A percentile compares a stretch with the other conserved stretches of the same genome.
Evolutionary conservation across 1,140 invertebrate genomes (phyloP).

Genomic region (Pararge aegeria): DNA sequence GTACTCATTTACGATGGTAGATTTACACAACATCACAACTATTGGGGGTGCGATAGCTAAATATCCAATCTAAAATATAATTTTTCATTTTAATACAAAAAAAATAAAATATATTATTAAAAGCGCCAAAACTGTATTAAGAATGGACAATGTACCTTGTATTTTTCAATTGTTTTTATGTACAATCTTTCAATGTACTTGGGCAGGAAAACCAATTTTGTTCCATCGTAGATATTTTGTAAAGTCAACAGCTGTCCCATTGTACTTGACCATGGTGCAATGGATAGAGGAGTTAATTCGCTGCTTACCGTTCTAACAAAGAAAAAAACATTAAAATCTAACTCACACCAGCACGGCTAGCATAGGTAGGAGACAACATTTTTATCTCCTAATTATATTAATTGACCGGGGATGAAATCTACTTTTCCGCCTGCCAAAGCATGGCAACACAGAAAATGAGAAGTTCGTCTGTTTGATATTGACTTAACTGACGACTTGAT

Average conservation of each 20-base stretch:
- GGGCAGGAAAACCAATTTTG: slow-evolving; percentile 44
- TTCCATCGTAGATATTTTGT: slow-evolving; percentile 36
- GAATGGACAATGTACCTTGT: slow-evolving; percentile 47
- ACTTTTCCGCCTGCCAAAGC: too few species aligned
- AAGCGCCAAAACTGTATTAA: background rate
- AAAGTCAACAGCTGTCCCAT: slow-evolving; percentile 43
- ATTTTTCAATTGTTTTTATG: slow-evolving; percentile 62
- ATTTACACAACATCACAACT: slow-evolving; percentile 53
- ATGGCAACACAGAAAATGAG: too few species aligned
- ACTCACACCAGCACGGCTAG: too few species aligned
- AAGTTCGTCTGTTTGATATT: too few species aligned
- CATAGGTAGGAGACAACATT: too few species aligned
- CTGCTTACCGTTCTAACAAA: slow-evolving; percentile 17
- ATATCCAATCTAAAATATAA: slow-evolving; percentile 51
- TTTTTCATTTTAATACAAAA: slow-evolving; percentile 1
- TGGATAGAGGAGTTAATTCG: slow-evolving; percentile 27
- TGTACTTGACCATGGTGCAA: slow-evolving; percentile 54
- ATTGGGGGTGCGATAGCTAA: slow-evolving; percentile 52
- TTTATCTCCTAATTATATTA: too few species aligned
- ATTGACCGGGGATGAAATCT: too few species aligned
- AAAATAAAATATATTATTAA: background rate
- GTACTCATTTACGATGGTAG: slow-evolving; percentile 40
- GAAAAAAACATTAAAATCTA: background rate
- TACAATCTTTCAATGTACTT: slow-evolving; percentile 55
- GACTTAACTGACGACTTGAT: too few species aligned